Base-by-base conservation (phyloP, 2,797 vertebrate genomes). In the Tapirus indicus region DNA sequence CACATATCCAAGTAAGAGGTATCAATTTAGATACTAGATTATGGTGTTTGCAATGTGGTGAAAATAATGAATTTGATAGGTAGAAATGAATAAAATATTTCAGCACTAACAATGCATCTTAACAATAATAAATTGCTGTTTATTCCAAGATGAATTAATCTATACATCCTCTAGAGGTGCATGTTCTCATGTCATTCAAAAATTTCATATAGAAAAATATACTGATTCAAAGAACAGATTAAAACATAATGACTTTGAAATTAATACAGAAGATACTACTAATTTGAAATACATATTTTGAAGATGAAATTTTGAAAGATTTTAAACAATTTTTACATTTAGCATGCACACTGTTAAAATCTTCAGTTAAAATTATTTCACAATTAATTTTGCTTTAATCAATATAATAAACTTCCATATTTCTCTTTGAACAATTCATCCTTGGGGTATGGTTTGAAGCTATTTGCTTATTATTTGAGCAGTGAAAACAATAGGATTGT, bases 321-420 rank as follows among this genome's bases (percentile, higher is more conserved):
- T 93, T 91, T 56, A 96, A 96, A 74, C 71, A 68, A 17, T 72
- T 77, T 86, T 95, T 95, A 92, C n/a, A 94, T 87, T 86, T 92
- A 87, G 10, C 87, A 94, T 92, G 56, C 18, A 94, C n/a, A 86
- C 2, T 88, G n/a, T 95, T 66, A 82, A 93, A 91, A 91, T 77
- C 25, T 84, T 80, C 29, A 88, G 6, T 41, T 93, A 47, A 58
- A 96, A 79, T 91, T 88, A 96, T 71, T 97, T 97, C 16, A 94
- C 62, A 96, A 47, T 88, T 92, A 85, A 86, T 64, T 91, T 95
- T 93, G 21, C 4, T 41, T 94, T 88, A 91, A 92, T 86, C 5
- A 95, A 54, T 78, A 89, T 92, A 74, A 83, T 56, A 64, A 95
- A 62, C 11, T 82, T 80, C 11, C 1, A 4, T 32, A 71, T 78